Evolutionary conservation across 2,113 vertebrate species (phyloP).

Genomic region (Spea multiplicata): DNA sequence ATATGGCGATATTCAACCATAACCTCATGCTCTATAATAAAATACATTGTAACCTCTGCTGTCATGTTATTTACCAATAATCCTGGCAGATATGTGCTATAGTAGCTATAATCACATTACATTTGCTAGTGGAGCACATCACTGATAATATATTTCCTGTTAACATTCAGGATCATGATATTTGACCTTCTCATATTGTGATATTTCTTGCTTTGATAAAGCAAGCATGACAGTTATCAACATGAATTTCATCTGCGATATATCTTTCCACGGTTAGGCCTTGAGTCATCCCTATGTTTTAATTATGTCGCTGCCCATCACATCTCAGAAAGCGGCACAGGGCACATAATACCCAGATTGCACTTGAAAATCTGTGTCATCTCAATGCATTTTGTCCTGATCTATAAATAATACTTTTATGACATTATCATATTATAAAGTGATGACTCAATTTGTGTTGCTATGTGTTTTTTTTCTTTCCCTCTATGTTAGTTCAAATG

Average conservation of each 20-base stretch:
- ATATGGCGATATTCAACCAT: too few species aligned
- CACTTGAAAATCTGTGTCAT: too few species aligned
- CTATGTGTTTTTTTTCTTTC: too few species aligned
- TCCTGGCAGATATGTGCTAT: background rate
- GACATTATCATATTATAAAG: too few species aligned
- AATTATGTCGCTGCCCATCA: conserved; percentile 17
- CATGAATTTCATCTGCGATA: conserved; percentile 19
- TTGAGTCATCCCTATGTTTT: conserved; percentile 28
- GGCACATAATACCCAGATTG: background rate
- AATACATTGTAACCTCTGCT: background rate
- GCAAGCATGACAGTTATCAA: conserved; percentile 39
- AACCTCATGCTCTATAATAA: background rate
- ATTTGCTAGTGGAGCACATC: background rate
- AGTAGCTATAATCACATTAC: background rate
- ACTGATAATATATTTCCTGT: background rate
- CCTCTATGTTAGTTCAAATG: too few species aligned
- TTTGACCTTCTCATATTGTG: conserved; percentile 17
- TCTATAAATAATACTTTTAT: too few species aligned
- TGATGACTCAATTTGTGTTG: too few species aligned
- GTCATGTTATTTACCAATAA: background rate
- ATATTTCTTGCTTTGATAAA: conserved; percentile 49
- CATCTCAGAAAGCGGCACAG: background rate
- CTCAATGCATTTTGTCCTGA: too few species aligned
- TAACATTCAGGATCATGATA: background rate
- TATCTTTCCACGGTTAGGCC: conserved; percentile 10